Conservation (phyloP, 1,140 invertebrate genomes). For the Bactericera cockerelli region DNA sequence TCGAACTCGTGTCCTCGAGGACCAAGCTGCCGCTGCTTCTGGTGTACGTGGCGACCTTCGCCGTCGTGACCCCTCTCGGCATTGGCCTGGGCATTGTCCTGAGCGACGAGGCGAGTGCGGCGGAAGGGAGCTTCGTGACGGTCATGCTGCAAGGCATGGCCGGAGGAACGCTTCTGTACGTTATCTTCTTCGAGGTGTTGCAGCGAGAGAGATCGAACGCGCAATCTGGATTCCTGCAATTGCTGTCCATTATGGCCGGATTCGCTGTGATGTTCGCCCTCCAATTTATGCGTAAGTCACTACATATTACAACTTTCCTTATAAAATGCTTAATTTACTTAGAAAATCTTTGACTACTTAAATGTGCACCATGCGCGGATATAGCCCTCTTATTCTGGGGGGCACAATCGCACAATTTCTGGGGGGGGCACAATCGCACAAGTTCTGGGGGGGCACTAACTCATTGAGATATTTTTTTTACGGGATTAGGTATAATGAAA, state of each 20-base stretch:
- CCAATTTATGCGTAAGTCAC: slow-evolving; percentile 54
- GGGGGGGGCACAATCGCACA: no score
- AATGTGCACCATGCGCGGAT: no score
- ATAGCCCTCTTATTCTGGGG: no score
- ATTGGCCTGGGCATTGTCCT: slow-evolving; percentile 42
- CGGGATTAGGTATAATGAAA: no score
- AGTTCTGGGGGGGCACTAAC: no score
- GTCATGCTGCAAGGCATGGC: slow-evolving; percentile 63
- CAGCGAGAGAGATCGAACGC: slow-evolving; percentile 52
- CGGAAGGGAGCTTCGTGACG: slow-evolving; percentile 19
- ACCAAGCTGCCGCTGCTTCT: slow-evolving; percentile 39
- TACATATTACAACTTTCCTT: no score
- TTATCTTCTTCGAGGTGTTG: slow-evolving; percentile 82
- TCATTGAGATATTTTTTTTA: no score
- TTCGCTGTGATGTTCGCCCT: slow-evolving; percentile 63
- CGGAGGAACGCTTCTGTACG: slow-evolving; percentile 72
- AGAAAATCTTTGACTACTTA: no score
- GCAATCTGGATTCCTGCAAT: slow-evolving; percentile 48
- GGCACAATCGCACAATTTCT: no score
- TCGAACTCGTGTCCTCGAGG: slow-evolving; percentile 47
- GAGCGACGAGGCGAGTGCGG: slow-evolving; percentile 24
- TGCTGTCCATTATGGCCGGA: slow-evolving; percentile 50
- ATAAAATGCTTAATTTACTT: no score
- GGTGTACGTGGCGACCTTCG: slow-evolving; percentile 40
- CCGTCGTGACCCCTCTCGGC: slow-evolving; percentile 52